phyloP scores from a whole-genome alignment of 2,113 vertebrate genomes.

The Colinus virginianus region DNA sequence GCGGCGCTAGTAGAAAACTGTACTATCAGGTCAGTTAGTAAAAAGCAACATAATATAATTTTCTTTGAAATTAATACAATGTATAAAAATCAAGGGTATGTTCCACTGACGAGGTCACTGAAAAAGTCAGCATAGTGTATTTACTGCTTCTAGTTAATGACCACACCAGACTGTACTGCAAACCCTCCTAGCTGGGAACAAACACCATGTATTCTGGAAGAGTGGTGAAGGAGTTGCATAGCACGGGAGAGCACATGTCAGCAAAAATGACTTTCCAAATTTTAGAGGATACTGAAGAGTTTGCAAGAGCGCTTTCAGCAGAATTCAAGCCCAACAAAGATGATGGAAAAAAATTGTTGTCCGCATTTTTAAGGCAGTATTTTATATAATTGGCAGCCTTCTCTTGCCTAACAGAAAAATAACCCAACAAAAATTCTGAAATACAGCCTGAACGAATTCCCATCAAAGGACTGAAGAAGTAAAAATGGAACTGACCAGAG shows the following conservation, averaged over 20 bases:
- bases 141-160: neutral
- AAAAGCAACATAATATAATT: neutral
- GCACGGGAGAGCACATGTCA: neutral
- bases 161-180: neutral
- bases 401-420: neutral
- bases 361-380: neutral
- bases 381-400: neutral
- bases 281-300: neutral
- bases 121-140: neutral
- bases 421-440: neutral
- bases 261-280: neutral
- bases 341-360: neutral
- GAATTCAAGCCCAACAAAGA: neutral
- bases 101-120: neutral
- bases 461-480: constrained; percentile 8
- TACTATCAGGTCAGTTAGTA: neutral
- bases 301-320: neutral
- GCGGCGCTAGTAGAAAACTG: neutral
- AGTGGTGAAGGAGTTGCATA: neutral
- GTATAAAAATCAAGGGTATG: neutral
- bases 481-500: neutral
- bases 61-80: neutral
- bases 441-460: neutral
- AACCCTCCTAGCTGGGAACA: neutral
- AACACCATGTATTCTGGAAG: neutral